phyloP scores from a whole-genome alignment of 2,888 invertebrate species.

The Caenorhabditis wallacei region DNA sequence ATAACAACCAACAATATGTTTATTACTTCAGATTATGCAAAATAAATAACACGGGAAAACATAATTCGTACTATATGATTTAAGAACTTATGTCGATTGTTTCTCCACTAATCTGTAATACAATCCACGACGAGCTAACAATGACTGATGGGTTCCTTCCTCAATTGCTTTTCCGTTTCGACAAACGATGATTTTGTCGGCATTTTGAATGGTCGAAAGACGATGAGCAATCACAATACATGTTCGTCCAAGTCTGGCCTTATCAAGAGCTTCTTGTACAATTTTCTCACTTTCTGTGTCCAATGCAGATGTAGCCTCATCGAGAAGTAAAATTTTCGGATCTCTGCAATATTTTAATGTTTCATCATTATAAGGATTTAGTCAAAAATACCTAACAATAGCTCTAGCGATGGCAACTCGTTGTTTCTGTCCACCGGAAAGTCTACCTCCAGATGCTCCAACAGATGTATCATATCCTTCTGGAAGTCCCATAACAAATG shows the following conservation, averaged over 20 bases:
- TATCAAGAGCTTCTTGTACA: conserved; percentile 92
- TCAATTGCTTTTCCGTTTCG: conserved; percentile 78
- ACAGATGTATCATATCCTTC: conserved; percentile 76
- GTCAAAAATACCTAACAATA: conserved; percentile 61
- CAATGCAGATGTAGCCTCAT: conserved; percentile 84
- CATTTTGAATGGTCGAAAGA: conserved; percentile 89
- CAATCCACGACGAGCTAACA: conserved; percentile 75
- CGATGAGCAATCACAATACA: conserved; percentile 93
- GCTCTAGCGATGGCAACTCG: conserved; percentile 78
- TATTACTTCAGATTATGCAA: conserved; percentile 42
- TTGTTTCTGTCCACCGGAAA: conserved; percentile 77
- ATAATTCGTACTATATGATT: conserved; percentile 9
- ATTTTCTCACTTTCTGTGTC: conserved; percentile 85
- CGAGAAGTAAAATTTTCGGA: conserved; percentile 76
- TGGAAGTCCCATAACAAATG: conserved; percentile 84
- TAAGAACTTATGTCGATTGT: conserved; percentile 65
- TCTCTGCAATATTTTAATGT: conserved; percentile 53
- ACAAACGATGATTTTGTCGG: conserved; percentile 86
- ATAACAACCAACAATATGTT: conserved; percentile 23
- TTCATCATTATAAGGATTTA: too few relatives aligned
- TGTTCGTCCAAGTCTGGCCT: conserved; percentile 89
- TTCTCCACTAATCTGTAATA: conserved; percentile 76
- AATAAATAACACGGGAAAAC: neutral
- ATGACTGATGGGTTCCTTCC: conserved; percentile 76
- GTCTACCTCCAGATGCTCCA: conserved; percentile 72